phyloP scores from a whole-genome alignment of 2,797 vertebrate species.

The Hydrophis major region DNA sequence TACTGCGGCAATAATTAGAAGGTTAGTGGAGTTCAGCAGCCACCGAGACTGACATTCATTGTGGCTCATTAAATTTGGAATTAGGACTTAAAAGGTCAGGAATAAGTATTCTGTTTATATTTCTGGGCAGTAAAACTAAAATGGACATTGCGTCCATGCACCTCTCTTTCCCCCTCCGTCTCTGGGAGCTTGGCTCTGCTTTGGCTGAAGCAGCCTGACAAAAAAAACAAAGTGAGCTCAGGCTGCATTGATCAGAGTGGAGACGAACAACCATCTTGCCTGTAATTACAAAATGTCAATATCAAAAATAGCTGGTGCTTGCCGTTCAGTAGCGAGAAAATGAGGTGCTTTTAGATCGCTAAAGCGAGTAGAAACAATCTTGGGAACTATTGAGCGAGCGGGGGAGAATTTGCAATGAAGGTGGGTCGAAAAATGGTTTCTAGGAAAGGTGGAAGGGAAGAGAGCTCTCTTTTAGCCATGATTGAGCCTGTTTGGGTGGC shows the following conservation, averaged over 20 bases:
- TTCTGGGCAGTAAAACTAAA: conserved; percentile 65
- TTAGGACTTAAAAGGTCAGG: conserved; percentile 73
- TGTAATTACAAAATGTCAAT: conserved; percentile 74
- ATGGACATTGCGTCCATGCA: conserved; percentile 54
- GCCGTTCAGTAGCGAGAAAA: conserved; percentile 28
- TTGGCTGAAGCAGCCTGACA: conserved; percentile 46
- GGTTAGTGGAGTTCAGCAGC: conserved; percentile 67
- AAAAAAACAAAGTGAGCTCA: conserved; percentile 25
- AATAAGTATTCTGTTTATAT: conserved; percentile 75
- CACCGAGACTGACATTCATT: conserved; percentile 62
- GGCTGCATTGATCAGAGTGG: conserved; percentile 66
- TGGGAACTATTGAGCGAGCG: conserved; percentile 20
- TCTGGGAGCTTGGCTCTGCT: conserved; percentile 43
- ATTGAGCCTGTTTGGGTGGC: conserved; percentile 52
- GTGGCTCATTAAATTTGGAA: conserved; percentile 74
- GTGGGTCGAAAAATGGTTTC: conserved; percentile 45
- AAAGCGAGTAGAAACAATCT: conserved; percentile 53
- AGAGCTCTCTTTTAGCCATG: conserved; percentile 50
- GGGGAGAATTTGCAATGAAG: conserved; percentile 40
- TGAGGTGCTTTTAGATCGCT: not conserved
- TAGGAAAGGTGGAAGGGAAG: conserved; percentile 42
- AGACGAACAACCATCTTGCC: conserved; percentile 67
- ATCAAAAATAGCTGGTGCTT: conserved; percentile 58
- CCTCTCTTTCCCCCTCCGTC: conserved; percentile 16
- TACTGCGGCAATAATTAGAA: conserved; percentile 67